Evolutionary conservation across 2,888 invertebrate genomes (phyloP).

Genomic region (Chymomyza fuscimana): DNA sequence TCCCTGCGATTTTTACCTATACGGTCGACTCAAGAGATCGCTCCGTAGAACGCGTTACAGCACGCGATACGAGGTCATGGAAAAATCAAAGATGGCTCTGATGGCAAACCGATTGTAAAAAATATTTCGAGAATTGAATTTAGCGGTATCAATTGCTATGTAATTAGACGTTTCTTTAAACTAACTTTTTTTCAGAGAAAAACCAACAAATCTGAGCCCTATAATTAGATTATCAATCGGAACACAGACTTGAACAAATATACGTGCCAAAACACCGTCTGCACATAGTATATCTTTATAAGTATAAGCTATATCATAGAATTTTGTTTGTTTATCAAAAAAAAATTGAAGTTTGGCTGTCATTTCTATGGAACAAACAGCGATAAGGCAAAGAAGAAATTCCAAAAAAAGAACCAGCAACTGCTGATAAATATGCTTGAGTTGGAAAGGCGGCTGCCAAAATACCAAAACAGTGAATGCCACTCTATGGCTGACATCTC

Average conservation of each 20-base stretch:
- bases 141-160: too few species aligned
- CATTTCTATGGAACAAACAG: neutral
- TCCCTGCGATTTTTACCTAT: too few species aligned
- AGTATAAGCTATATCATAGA: too few species aligned
- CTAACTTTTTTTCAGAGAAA: neutral
- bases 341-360: slow-evolving; percentile 31
- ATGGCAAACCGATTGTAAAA: too few species aligned
- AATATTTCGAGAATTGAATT: too few species aligned
- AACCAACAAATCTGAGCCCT: neutral
- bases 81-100: too few species aligned
- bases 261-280: neutral
- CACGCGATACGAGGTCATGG: too few species aligned
- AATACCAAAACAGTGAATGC: neutral
- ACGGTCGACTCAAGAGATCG: too few species aligned
- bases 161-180: too few species aligned
- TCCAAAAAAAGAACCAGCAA: neutral
- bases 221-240: neutral
- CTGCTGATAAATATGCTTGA: neutral
- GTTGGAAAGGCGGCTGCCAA: neutral
- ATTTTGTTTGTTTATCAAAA: slow-evolving; percentile 29
- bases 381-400: neutral
- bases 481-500: neutral
- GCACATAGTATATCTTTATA: too few species aligned
- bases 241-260: neutral
- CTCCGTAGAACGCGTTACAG: too few species aligned